Percentiles rank a stretch among this genome's conserved stretches.
phyloP scores from a whole-genome alignment of 2,113 vertebrate genomes.

The Caranx melampygus region DNA sequence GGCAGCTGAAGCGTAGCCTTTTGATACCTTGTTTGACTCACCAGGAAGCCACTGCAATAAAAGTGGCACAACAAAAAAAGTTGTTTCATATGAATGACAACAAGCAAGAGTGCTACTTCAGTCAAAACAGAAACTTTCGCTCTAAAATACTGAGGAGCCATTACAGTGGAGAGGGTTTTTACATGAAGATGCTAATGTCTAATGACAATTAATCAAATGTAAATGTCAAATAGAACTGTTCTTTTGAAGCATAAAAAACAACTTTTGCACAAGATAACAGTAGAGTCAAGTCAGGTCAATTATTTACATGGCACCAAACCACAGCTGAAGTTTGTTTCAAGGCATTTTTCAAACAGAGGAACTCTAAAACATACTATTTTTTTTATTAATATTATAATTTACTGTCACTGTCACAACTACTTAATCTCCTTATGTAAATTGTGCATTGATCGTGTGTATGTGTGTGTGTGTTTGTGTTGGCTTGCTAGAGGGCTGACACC shows the following conservation, averaged over 20 bases:
- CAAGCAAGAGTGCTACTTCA: not conserved
- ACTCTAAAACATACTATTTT: too few species aligned
- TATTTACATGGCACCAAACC: too few species aligned
- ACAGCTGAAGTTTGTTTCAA: too few species aligned
- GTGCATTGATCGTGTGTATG: not conserved
- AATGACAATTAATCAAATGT: not conserved
- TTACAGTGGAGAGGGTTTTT: not conserved
- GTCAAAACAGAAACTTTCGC: not conserved
- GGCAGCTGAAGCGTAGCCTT: conserved; percentile 15
- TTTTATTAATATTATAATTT: too few species aligned
- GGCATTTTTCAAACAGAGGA: too few species aligned
- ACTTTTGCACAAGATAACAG: not conserved
- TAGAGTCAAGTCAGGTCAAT: too few species aligned
- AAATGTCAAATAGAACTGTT: not conserved
- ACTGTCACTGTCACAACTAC: not conserved
- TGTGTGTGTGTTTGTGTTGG: conserved; percentile 19
- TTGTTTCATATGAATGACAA: not conserved
- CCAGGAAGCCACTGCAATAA: not conserved
- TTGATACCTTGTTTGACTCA: conserved; percentile 53
- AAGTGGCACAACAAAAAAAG: not conserved
- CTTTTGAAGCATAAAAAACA: not conserved
- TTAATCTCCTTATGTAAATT: not conserved
- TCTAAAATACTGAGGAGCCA: not conserved
- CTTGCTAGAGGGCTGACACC: conserved; percentile 62
- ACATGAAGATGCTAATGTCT: too few species aligned